Conservation (phyloP, 2,888 invertebrate species). For the Aromia moschata region DNA sequence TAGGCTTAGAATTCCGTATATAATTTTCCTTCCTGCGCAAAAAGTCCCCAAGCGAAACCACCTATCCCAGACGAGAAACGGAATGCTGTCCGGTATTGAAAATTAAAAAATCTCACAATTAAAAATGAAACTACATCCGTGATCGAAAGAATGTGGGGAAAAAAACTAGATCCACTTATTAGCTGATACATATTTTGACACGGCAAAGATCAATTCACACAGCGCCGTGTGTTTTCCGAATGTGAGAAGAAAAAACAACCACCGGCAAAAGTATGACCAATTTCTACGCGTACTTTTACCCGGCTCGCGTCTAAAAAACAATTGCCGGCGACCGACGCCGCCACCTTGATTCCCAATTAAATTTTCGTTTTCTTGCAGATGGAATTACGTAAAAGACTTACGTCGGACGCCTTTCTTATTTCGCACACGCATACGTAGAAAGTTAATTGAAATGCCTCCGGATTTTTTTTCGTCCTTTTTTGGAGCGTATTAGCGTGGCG, state of each 20-base stretch:
- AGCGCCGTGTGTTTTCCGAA: not conserved
- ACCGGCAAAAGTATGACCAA: not conserved
- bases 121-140: no score
- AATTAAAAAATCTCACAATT: no score
- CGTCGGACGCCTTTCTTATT: slow-evolving; percentile 19
- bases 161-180: no score
- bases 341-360: slow-evolving; percentile 3
- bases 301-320: not conserved
- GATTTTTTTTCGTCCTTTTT: slow-evolving; percentile 3
- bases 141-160: no score
- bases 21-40: no score
- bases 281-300: not conserved
- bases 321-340: not conserved
- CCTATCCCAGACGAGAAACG: no score
- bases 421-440: slow-evolving; percentile 13
- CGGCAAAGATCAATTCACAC: no score
- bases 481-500: not conserved
- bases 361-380: slow-evolving; percentile 11
- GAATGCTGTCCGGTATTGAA: no score
- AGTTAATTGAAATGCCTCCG: slow-evolving; percentile 21
- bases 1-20: no score
- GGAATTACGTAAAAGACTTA: slow-evolving; percentile 15
- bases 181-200: no score
- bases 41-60: no score
- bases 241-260: not conserved